Base-by-base conservation (phyloP, 2,888 invertebrate genomes). In the Mactromeris polynyma region DNA sequence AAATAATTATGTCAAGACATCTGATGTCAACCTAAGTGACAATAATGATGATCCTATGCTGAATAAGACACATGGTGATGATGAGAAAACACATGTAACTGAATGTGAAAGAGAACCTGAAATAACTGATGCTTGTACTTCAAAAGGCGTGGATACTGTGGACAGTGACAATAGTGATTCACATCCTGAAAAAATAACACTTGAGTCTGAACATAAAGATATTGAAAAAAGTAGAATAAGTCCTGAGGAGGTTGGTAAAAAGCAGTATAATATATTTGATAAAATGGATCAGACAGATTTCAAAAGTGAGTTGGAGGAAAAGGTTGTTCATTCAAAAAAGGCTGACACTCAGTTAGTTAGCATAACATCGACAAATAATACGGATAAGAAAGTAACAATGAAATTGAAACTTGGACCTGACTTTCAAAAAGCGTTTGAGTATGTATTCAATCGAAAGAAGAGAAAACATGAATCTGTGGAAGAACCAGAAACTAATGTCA, bases 391-490 rank as follows among this genome's bases (percentile, higher is more conserved):
- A 58, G 84, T 88, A 14, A 84, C 88, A 40, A 81, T 88, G 77
- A 88, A 88, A 84, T 64, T 88, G 33, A 88, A 81, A 88, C 88
- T 88, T 73, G 85, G 85, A 40, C 58, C 81, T 38, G 81, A 88
- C 26, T 88, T 84, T 85, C 88, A 88, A 46, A 88, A 82, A 58
- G 54, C 81, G 7, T 81, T 81, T 84, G 40, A 79, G 64, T 36
- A 33, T 73, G 51, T 46, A 19, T 85, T 84, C 40, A 79, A 73
- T 83, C 80, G 69, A 17, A 87, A 87, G 80, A 87, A 87, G 46
- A 83, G 87, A 46, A 84, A 88, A 80, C 54, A 58, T 87, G 83
- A 83, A 42, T 0, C 31, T 42, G 17, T 77, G 19, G 80, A 80
- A 51, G 81, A 81, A 42, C 54, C 51, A 33, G 81, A 40, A 19